Evolutionary conservation across 2,797 vertebrate species (phyloP).

Genomic region (Myotis vivesi): DNA sequence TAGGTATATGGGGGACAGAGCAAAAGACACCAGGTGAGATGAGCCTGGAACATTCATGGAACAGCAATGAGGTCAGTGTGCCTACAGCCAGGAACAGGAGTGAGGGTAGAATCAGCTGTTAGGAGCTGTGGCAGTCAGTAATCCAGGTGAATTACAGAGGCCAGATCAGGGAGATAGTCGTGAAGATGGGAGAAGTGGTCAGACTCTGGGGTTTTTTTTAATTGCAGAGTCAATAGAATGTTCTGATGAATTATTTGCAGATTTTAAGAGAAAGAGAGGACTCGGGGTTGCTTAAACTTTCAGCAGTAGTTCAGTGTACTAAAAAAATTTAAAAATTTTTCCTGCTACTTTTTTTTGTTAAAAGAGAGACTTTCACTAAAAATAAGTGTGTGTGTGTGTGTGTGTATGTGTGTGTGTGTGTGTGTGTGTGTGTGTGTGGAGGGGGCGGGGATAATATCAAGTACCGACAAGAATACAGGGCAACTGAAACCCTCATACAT

Average conservation of each 20-base stretch:
- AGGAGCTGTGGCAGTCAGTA: not conserved
- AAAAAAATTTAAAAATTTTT: not conserved
- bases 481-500: not conserved
- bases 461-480: not conserved
- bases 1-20: not conserved
- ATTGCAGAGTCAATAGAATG: not conserved
- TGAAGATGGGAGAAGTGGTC: not conserved
- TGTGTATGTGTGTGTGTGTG: too few species aligned
- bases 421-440: too few species aligned
- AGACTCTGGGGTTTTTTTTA: not conserved
- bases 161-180: not conserved
- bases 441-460: not conserved
- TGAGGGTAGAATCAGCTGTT: not conserved
- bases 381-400: not conserved
- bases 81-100: not conserved
- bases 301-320: not conserved
- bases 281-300: constrained; percentile 16
- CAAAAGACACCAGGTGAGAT: not conserved
- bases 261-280: not conserved
- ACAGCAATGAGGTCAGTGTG: not conserved
- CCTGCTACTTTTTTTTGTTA: constrained; percentile 3
- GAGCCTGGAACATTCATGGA: not conserved
- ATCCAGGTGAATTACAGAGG: not conserved
- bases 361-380: not conserved
- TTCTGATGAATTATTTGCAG: not conserved